Percentiles rank a stretch among this genome's conserved stretches.
Evolutionary conservation across 2,888 invertebrate genomes (phyloP).

Genomic region (Elmis aenea): DNA sequence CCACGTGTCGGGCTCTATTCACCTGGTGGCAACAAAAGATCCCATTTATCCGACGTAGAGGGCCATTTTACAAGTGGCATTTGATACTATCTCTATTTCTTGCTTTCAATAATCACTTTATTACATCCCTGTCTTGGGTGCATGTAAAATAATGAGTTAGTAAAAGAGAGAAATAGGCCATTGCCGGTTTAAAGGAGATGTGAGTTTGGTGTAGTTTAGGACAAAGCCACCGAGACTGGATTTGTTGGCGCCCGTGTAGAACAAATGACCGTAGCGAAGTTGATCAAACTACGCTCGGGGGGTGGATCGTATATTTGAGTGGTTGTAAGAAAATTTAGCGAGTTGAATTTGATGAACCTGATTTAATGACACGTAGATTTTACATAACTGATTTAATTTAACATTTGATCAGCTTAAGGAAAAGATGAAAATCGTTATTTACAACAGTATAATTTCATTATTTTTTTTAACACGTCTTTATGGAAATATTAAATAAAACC

Average conservation of each 20-base stretch:
- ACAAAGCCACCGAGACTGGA: slow-evolving; percentile 40
- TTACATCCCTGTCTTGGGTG: slow-evolving; percentile 2
- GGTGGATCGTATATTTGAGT: slow-evolving; percentile 28
- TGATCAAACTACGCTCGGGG: slow-evolving; percentile 42
- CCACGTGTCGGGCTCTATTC: slow-evolving; percentile 35
- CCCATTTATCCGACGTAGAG: slow-evolving; percentile 31
- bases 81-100: slow-evolving; percentile 31
- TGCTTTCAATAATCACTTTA: slow-evolving; percentile 12
- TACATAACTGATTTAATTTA: too few species aligned
- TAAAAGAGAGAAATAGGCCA: slow-evolving; percentile 4
- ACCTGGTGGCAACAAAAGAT: slow-evolving; percentile 36
- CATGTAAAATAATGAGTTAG: slow-evolving; percentile 1
- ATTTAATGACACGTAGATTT: too few species aligned
- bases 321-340: too few species aligned
- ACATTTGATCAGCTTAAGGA: too few species aligned
- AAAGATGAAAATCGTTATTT: too few species aligned
- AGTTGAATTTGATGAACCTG: too few species aligned
- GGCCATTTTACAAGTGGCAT: slow-evolving; percentile 35
- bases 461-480: too few species aligned
- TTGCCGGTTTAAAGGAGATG: slow-evolving; percentile 8
- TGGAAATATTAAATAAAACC: too few species aligned
- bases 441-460: too few species aligned
- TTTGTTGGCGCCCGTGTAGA: slow-evolving; percentile 49
- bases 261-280: slow-evolving; percentile 48
- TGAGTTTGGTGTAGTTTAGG: slow-evolving; percentile 17